Percentiles rank a stretch among this genome's conserved stretches.
These are phyloP conservation scores for Zhuqinia jingwanae DNA, from an alignment of 2,888 invertebrate genomes.

Conservation along the genomic window DNA sequence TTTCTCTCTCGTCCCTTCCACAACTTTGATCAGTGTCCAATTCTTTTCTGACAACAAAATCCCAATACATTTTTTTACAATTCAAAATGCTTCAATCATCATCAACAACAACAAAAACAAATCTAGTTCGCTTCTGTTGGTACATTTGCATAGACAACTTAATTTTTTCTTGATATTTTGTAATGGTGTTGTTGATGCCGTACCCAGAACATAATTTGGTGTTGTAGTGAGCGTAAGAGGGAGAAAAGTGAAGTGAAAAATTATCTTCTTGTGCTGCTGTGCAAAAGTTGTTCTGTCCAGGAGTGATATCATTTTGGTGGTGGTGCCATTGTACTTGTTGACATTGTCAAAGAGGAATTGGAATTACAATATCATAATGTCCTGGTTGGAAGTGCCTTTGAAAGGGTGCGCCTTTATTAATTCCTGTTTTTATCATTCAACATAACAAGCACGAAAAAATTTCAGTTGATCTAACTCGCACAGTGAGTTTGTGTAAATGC, in stretches of 20 bases:
- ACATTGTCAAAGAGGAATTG: not conserved
- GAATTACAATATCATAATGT: slow-evolving; percentile 39
- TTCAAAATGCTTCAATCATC: not conserved
- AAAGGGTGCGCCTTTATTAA: slow-evolving; percentile 40
- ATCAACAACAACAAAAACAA: not conserved
- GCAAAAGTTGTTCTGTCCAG: not conserved
- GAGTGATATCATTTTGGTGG: not conserved
- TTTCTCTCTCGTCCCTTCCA: not conserved
- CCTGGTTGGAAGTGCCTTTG: slow-evolving; percentile 56
- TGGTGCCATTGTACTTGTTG: not conserved
- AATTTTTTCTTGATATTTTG: not conserved
- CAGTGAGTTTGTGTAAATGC: not conserved
- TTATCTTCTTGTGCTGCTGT: not conserved
- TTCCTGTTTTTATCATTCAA: not conserved
- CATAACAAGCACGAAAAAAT: slow-evolving; percentile 1
- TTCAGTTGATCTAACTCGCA: not conserved
- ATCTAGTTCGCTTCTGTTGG: no score
- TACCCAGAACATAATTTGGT: not conserved
- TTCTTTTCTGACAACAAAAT: not conserved
- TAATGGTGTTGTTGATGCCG: not conserved
- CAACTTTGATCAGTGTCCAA: not conserved
- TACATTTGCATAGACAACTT: no score
- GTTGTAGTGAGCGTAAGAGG: not conserved
- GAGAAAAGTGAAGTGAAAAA: slow-evolving; percentile 9
- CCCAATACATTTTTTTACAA: not conserved